Conservation (phyloP, 2,797 vertebrate genomes). For the Hirundo rustica region DNA sequence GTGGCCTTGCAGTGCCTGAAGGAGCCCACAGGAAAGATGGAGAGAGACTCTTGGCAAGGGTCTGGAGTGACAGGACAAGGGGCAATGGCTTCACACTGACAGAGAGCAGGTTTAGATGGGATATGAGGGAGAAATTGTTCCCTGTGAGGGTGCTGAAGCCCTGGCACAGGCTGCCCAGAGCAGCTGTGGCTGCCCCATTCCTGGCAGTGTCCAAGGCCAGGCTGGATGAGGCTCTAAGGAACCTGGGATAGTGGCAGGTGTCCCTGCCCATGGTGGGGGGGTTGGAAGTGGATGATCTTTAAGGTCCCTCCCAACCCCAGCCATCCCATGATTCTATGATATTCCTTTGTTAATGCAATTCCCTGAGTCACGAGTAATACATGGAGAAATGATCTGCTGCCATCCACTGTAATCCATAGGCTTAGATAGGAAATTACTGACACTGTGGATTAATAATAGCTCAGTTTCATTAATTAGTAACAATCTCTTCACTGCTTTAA, state of each 20-base stretch:
- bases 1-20: background rate
- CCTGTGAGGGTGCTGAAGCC: accelerated
- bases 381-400: background rate
- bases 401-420: background rate
- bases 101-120: accelerated
- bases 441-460: background rate
- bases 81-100: background rate
- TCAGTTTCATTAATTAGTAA: background rate
- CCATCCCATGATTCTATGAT: background rate
- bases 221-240: accelerated
- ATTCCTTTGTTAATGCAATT: background rate
- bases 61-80: background rate
- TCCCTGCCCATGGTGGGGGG: background rate
- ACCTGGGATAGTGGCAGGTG: background rate
- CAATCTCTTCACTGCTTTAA: background rate
- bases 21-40: background rate
- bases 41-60: background rate
- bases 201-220: background rate
- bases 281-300: background rate
- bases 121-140: accelerated
- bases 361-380: background rate
- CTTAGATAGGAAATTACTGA: background rate
- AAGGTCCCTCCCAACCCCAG: no score
- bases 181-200: background rate
- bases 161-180: background rate